Evolutionary conservation across 2,113 vertebrate species (phyloP), one percentile per base, ranked within the genome.

Genomic region (Cyrtonyx montezumae): DNA sequence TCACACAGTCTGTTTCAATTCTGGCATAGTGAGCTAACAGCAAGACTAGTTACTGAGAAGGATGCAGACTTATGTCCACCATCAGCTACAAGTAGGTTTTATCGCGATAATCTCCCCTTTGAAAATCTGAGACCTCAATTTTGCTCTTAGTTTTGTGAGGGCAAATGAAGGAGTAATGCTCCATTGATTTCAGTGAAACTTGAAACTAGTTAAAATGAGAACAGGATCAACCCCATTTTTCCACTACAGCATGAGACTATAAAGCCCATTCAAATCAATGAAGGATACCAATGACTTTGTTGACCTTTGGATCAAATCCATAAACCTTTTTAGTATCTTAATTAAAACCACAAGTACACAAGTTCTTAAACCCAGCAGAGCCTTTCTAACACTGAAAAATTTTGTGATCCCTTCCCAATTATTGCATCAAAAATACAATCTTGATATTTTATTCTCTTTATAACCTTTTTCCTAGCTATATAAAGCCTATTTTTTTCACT

Each of bases 231-330:
- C 73, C 51, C 79, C 51, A 51, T 88, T 91, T 93, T 91, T 78
- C 49, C 65, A 94, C 37, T 90, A 49, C 25, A 88, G 11, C 71
- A 55, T 63, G 76, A 83, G 63, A 43, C 68, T 86, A 25, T 87
- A 93, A 96, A 93, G 80, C 61, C 69, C 88, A 94, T 95, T 95
- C 69, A 88, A 68, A 89, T 94, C 81, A 94, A 12, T 94, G 87
- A 83, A 80, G 75, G 43, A 18, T 93, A 74, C 84, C 75, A 74
- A 48, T 94, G 93, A 85, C 61, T 93, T 87, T 79, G 34, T 14
- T 93, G 87, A 92, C 84, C 87, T 92, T 69, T 94, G 92, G 53
- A 91, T 92, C 70, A 85, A 92, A 91, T 84, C 75, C 75, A 89
- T 79, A 89, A 87, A 74, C 63, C 37, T 93, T 91, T 93, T 91